Conservation (phyloP, 2,113 vertebrate species). For the Lasiurus borealis region DNA sequence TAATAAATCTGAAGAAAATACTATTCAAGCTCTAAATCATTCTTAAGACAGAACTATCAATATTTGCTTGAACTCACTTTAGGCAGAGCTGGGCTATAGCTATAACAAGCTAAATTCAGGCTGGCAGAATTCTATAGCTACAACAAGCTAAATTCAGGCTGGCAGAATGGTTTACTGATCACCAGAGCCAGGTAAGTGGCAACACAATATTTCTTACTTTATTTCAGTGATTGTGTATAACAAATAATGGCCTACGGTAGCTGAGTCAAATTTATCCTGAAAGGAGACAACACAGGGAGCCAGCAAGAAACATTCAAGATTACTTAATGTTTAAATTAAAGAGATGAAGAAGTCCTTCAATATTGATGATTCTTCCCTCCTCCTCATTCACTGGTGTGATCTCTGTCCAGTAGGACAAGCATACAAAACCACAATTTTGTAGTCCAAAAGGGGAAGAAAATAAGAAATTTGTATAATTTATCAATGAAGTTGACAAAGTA, state of each 20-base stretch:
- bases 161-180: neutral
- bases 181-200: neutral
- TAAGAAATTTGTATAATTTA: neutral
- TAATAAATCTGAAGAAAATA: conserved; percentile 38
- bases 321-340: conserved; percentile 49
- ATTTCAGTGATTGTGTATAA: neutral
- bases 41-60: neutral
- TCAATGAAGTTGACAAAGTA: neutral
- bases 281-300: neutral
- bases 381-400: neutral
- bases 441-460: neutral
- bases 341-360: neutral
- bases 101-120: neutral
- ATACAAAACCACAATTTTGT: neutral
- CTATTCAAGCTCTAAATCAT: neutral
- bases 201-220: neutral
- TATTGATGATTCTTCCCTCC: neutral
- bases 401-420: neutral
- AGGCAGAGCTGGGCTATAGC: neutral
- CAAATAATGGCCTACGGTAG: neutral
- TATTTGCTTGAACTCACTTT: neutral
- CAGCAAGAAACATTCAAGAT: neutral
- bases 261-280: conserved; percentile 6
- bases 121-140: neutral
- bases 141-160: neutral